Evolutionary conservation across 2,888 invertebrate genomes (phyloP).

Genomic region (Teinopalpus imperialis): DNA sequence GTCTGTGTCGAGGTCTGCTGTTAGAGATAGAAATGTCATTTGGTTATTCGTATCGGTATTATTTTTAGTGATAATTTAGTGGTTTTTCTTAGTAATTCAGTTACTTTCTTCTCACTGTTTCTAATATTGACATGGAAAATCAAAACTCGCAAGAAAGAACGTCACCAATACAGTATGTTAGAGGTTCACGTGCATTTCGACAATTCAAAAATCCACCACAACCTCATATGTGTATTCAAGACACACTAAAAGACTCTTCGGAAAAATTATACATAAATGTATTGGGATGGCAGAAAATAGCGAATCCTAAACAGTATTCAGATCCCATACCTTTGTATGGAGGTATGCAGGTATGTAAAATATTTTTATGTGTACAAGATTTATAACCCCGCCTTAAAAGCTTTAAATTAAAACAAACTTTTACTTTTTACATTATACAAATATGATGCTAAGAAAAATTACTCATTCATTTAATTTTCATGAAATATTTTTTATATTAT

Average conservation of each 20-base stretch:
- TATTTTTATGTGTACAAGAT: neutral
- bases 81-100: conserved; percentile 21
- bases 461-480: too few relatives aligned
- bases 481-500: too few relatives aligned
- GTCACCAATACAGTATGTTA: conserved; percentile 79
- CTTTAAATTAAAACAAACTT: too few relatives aligned
- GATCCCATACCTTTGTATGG: conserved; percentile 87
- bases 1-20: conserved; percentile 31
- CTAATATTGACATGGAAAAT: conserved; percentile 66
- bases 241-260: conserved; percentile 81
- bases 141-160: conserved; percentile 64
- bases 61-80: conserved; percentile 23
- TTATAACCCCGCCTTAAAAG: too few relatives aligned
- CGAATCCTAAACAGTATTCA: conserved; percentile 84
- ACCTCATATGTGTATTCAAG: conserved; percentile 88
- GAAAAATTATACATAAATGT: conserved; percentile 85
- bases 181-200: conserved; percentile 83
- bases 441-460: too few relatives aligned
- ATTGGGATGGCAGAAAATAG: conserved; percentile 87
- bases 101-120: conserved; percentile 29
- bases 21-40: conserved; percentile 25
- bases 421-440: too few relatives aligned
- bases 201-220: conserved; percentile 89
- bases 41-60: conserved; percentile 26
- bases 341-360: conserved; percentile 83